Evolutionary conservation across 1,140 invertebrate genomes (phyloP).

Genomic region (Gonatopus flavifemur): DNA sequence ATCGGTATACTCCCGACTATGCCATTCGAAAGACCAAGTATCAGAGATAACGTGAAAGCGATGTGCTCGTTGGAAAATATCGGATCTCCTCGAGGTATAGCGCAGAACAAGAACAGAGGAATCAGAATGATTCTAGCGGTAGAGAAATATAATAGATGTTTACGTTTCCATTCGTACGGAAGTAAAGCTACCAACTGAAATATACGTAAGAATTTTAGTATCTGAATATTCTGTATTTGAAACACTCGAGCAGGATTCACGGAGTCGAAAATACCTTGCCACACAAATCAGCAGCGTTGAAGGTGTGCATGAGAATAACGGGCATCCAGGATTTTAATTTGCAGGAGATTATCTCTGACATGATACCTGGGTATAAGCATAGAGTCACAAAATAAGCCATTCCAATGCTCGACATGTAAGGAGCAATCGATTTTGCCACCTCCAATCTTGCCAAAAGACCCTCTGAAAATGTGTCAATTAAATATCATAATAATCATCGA

Average conservation of each 20-base stretch:
- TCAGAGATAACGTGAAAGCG: constrained; percentile 70
- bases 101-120: constrained; percentile 78
- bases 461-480: constrained; percentile 52
- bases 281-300: constrained; percentile 82
- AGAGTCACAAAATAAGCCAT: constrained; percentile 86
- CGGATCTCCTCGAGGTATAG: constrained; percentile 71
- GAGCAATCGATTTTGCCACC: constrained; percentile 79
- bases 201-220: not conserved
- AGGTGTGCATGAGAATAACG: constrained; percentile 84
- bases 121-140: constrained; percentile 72
- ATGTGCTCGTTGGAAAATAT: constrained; percentile 71
- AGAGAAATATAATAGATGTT: constrained; percentile 72
- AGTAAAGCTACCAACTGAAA: constrained; percentile 75
- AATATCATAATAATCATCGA: not conserved
- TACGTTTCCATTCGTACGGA: constrained; percentile 77
- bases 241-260: no score
- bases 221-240: not conserved
- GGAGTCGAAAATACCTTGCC: constrained; percentile 67
- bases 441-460: constrained; percentile 70
- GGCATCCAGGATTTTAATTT: constrained; percentile 86
- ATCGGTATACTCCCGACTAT: constrained; percentile 87
- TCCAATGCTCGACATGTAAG: constrained; percentile 85
- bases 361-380: constrained; percentile 85
- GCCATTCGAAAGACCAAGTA: constrained; percentile 83
- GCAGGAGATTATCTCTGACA: constrained; percentile 84